Evolutionary conservation across 2,888 invertebrate genomes (phyloP).

Genomic region (Chrysolina americana): DNA sequence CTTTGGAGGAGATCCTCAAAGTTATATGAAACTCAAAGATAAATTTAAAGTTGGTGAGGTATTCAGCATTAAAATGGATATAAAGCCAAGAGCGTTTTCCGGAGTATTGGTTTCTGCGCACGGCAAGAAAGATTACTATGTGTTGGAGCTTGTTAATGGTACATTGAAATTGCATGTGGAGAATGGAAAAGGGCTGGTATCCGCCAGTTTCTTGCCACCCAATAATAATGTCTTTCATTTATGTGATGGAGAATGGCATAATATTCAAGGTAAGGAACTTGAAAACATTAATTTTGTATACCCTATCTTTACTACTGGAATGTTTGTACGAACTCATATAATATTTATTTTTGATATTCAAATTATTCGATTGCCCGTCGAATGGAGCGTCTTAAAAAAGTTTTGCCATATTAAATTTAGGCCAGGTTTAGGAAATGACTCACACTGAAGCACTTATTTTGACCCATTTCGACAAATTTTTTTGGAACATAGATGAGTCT

Average conservation of each 20-base stretch:
- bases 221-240: constrained; percentile 75
- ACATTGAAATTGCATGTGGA: constrained; percentile 87
- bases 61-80: constrained; percentile 86
- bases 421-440: no score
- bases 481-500: no score
- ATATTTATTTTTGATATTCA: no score
- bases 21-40: constrained; percentile 80
- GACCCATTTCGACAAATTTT: no score
- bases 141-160: constrained; percentile 91
- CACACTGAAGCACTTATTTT: no score
- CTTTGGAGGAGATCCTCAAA: constrained; percentile 82
- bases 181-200: constrained; percentile 85
- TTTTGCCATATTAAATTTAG: no score
- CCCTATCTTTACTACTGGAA: no score
- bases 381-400: no score
- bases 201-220: constrained; percentile 79
- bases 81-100: constrained; percentile 87
- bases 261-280: constrained; percentile 77
- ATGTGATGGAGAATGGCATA: constrained; percentile 97
- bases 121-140: constrained; percentile 85
- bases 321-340: no score
- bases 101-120: constrained; percentile 91
- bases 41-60: constrained; percentile 85
- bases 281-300: neutral
- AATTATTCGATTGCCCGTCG: no score